phyloP scores from a whole-genome alignment of 2,888 invertebrate species.

The Molorchus minor region DNA sequence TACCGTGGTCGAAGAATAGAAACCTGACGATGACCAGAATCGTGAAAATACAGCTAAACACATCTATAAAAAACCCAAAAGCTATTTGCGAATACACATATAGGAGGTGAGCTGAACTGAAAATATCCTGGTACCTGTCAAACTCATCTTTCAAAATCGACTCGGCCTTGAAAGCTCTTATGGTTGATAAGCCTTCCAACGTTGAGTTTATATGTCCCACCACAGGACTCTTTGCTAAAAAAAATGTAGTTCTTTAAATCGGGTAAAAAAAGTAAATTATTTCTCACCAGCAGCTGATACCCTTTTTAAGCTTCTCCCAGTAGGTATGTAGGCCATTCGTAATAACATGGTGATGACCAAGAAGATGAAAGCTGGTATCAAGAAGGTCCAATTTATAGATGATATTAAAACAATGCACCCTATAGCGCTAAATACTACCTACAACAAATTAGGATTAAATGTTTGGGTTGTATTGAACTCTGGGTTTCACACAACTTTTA shows the following conservation, averaged over 20 bases:
- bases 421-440: slow-evolving; percentile 29
- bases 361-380: slow-evolving; percentile 33
- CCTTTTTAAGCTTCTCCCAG: slow-evolving; percentile 44
- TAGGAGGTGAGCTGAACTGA: slow-evolving; percentile 52
- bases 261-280: slow-evolving; percentile 35
- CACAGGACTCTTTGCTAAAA: slow-evolving; percentile 54
- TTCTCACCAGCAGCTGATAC: slow-evolving; percentile 42
- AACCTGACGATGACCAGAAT: slow-evolving; percentile 38
- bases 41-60: slow-evolving; percentile 42
- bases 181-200: slow-evolving; percentile 54
- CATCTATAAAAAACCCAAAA: slow-evolving; percentile 51
- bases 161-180: slow-evolving; percentile 51
- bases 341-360: slow-evolving; percentile 32
- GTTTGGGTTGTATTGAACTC: too few species aligned
- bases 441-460: slow-evolving; percentile 5
- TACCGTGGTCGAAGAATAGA: slow-evolving; percentile 36
- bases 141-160: slow-evolving; percentile 51
- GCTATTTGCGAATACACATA: slow-evolving; percentile 44
- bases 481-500: too few species aligned
- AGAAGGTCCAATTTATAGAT: slow-evolving; percentile 37
- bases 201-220: slow-evolving; percentile 55
- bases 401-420: slow-evolving; percentile 36
- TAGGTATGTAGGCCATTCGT: slow-evolving; percentile 38
- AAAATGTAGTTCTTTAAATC: slow-evolving; percentile 35
- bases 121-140: slow-evolving; percentile 54